Base-by-base conservation (phyloP, 2,888 invertebrate species). In the Omphaloscelis lunosa region DNA sequence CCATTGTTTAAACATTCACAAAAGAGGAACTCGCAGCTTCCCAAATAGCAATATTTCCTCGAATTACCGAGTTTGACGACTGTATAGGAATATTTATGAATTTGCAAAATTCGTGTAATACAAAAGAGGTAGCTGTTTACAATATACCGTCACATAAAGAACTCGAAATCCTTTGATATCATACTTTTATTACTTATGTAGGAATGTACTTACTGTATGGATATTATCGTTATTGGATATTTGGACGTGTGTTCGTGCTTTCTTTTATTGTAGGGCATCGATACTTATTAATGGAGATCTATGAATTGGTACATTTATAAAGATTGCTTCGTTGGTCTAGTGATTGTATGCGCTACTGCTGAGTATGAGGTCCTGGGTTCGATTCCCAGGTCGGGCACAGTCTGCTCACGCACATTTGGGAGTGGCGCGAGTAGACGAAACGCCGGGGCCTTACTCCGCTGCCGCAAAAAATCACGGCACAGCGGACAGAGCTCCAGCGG, bases 111-210 rank as follows among this genome's bases (percentile, higher is more conserved):
- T 84, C 83, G 53, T 82, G 84, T 84, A 88, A 89, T 89, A 90
- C 90, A 93, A 88, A 92, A 92, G 92, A 89, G 86, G 84, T 89
- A 86, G 80, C 89, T 87, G 86, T 82, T 82, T 82, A 82, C 77
- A 84, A 89, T 88, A 83, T 80, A 85, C 59, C 66, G 76, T 89
- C 90, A 88, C 89, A 93, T 85, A 93, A 92, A 91, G 90, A 89
- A 88, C 88, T 89, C 81, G 86, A 90, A 91, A 88, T 92, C 93
- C 92, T 93, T 93, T 93, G 93, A 93, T 91, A 92, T 89, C 86
- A 88, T 89, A 87, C 87, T 88, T 89, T 84, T 88, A 88, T 87
- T 89, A 90, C 85, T 86, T 83, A 83, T 86, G 77, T 83, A 83
- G 81, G 83, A 78, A 82, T 79, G 71, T 82, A 83, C 79, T 83